Evolutionary conservation across 2,888 invertebrate genomes (phyloP).

Genomic region (Luperina testacea): DNA sequence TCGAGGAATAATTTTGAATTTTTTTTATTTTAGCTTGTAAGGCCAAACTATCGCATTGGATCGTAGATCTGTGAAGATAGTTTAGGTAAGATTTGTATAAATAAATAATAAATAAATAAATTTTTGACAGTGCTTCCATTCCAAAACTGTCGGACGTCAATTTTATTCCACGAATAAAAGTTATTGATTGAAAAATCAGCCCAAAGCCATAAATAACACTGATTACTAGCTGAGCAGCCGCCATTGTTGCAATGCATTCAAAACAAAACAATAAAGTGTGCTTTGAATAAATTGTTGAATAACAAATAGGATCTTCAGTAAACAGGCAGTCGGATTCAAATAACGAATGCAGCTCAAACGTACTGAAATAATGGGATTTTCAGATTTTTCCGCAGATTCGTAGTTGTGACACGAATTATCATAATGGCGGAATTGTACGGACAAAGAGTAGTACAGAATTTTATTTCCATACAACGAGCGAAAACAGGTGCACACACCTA

Average conservation of each 20-base stretch:
- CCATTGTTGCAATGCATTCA: background rate
- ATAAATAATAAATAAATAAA: no score
- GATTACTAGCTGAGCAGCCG: slow-evolving; percentile 5
- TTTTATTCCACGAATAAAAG: no score
- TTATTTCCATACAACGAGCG: background rate
- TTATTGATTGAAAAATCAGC: no score
- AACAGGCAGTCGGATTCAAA: slow-evolving; percentile 26
- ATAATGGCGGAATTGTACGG: slow-evolving; percentile 44
- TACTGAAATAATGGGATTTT: slow-evolving; percentile 53
- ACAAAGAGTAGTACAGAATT: background rate
- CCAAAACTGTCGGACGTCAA: no score
- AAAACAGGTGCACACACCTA: no score
- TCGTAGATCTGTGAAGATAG: no score
- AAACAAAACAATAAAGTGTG: slow-evolving; percentile 12
- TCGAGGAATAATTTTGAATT: no score
- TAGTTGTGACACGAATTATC: slow-evolving; percentile 49
- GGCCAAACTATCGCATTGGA: no score
- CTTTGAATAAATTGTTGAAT: slow-evolving; percentile 19
- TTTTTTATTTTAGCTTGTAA: no score
- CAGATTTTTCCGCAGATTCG: slow-evolving; percentile 30
- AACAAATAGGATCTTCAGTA: slow-evolving; percentile 30
- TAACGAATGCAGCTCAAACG: slow-evolving; percentile 45
- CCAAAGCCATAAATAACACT: background rate
- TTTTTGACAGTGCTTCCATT: no score
- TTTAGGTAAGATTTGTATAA: no score